Evolutionary conservation across 2,888 invertebrate genomes (phyloP), one percentile per base, ranked within the genome.

Genomic region (Eupithecia pulchellata): DNA sequence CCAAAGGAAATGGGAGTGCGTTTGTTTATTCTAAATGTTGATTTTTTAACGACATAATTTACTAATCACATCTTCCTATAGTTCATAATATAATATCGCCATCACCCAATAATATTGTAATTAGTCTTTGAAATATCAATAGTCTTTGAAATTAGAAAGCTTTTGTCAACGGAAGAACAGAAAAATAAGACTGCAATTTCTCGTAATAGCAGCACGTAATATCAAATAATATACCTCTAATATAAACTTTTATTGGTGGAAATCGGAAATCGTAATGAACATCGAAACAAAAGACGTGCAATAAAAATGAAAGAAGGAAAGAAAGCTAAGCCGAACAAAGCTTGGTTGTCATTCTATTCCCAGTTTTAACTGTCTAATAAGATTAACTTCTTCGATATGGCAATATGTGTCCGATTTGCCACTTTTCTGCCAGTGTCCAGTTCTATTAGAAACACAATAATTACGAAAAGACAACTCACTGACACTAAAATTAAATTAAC

Each of bases 141-240:
- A 17, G 17, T 47, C 20, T 20, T 11, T 25, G 4, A 13, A 64
- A 69, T 76, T 74, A 76, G 76, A 76, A 74, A 76, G 65, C 70
- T 64, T 39, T 55, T 20, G 32, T 39, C 20, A 27, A 29, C 42
- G 14, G 69, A 61, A 65, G 60, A 60, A 67, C 60, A 62, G 65
- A 70, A 63, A 36, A 66, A 72, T 55, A 39, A 20, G 47, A 34
- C 65, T 68, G 57, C 34, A 20, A 55, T 74, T 75, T 75, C 72
- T 72, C 73, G 73, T 57, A 58, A 47, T n/a, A 39, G 60, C 25
- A 29, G 20, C 39, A 63, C 62, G 47, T 55, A 61, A 68, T 64
- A 65, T 70, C 39, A 63, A 69, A 25, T 25, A 25, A 25, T 25
- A 25, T 11, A 25, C n/a, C n/a, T n/a, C n/a, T n/a, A 25, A 25